Base-by-base conservation (phyloP, 2,113 vertebrate genomes). In the Leucoraja erinaceus region DNA sequence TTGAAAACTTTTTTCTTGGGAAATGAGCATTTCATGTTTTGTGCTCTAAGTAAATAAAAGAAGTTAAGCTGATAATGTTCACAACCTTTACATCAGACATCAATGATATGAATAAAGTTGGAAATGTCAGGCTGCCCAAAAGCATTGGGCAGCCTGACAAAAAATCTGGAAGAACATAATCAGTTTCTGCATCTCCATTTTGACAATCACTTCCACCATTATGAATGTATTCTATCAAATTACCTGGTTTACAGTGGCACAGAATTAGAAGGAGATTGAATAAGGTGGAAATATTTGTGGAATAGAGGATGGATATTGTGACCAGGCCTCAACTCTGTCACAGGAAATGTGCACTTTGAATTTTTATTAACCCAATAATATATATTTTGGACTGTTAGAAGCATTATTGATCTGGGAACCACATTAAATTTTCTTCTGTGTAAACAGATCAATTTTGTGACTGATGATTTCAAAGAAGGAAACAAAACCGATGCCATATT, bases 1-100 rank as follows among this genome's bases (percentile, higher is more conserved):
- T 47, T 38, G 63, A 90, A 78, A 90, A 20, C 66, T 31, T 1
- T 90, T 31, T 56, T 83, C 72, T 75, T 79, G 14, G 77, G 12
- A 22, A 61, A n/a, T 90, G 86, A 66, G n/a, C 31, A 66, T 66
- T 66, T 90, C 20, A 68, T 90, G 31, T 90, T 90, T 90, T 90
- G 86, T 68, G 47, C 59, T 16, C 0, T n/a, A 66, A 68, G 86
- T 68, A 20, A 47, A 75, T 75, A 75, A 77, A 83, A 22, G 47
- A 83, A 83, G 22, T 22, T 83, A 4, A 18, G 72, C 33, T 79
- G 77, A 38, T 33, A 79, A 47, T 11, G 47, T 84, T 84, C 22
- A 25, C 47, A 11, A 56, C 79, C 54, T 83, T 83, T 7, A 83
- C 20, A 1, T 56, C 79, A 84, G 22, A 84, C 54, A 56, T 8